Percentiles rank a stretch among this genome's conserved stretches.
phyloP scores from a whole-genome alignment of 1,140 invertebrate genomes.

The Ceratina calcarata region DNA sequence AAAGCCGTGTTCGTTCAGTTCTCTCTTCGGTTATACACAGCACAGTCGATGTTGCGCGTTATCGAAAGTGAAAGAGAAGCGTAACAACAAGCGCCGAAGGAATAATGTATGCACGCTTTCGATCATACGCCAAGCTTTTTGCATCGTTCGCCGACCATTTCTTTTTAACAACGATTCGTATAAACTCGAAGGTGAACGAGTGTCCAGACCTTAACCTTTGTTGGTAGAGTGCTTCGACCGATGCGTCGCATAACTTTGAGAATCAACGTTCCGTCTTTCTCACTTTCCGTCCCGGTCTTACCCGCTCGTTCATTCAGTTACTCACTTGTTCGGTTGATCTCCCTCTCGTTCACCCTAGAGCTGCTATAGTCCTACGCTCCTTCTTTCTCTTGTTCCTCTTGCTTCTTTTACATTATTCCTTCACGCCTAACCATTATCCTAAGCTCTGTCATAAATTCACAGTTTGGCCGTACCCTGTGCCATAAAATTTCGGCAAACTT shows the following conservation, averaged over 20 bases:
- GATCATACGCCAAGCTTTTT: slow-evolving; percentile 3
- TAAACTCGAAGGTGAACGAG: slow-evolving; percentile 48
- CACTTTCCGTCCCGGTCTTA: neutral
- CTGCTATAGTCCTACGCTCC: neutral
- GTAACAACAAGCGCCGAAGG: slow-evolving; percentile 37
- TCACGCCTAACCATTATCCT: neutral
- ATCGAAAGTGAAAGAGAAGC: slow-evolving; percentile 45
- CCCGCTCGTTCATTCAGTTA: slow-evolving; percentile 21
- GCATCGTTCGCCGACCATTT: neutral
- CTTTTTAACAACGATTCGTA: slow-evolving; percentile 29
- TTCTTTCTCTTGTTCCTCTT: neutral
- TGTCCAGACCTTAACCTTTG: slow-evolving; percentile 54
- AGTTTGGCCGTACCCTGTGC: neutral
- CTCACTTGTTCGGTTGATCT: slow-evolving; percentile 35
- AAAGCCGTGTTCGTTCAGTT: slow-evolving; percentile 1
- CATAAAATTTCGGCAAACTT: neutral
- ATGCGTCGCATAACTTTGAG: slow-evolving; percentile 54
- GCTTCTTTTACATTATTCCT: neutral
- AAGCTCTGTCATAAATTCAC: neutral
- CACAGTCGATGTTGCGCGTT: neutral
- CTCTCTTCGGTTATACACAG: neutral
- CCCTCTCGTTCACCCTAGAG: slow-evolving; percentile 8
- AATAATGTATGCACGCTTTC: slow-evolving; percentile 27
- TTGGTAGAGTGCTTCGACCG: slow-evolving; percentile 53
- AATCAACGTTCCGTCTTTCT: slow-evolving; percentile 19